Evolutionary conservation across 2,888 invertebrate species (phyloP), one percentile per base, ranked within the genome.

Genomic region (Hypomecis punctinalis): DNA sequence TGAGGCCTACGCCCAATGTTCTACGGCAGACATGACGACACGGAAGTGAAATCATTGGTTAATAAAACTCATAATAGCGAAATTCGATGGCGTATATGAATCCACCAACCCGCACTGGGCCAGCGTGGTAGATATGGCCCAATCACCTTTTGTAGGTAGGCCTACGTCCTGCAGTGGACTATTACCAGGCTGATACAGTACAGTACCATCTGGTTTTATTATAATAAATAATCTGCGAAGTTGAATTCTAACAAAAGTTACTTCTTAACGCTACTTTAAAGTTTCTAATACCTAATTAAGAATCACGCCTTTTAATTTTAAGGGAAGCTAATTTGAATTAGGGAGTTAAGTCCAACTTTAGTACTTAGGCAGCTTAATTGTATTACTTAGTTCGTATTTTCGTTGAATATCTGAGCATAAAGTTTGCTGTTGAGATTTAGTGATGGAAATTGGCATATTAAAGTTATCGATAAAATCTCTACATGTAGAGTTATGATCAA

Each of bases 281-380:
- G 35, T 63, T 63, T 48, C 40, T 63, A 54, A 63, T 54, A 59
- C 63, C 56, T 55, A 57, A 64, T 55, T 64, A 64, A 60, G 55
- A 61, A 57, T 65, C 65, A 57, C 61, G 65, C 60, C 65, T 61
- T 65, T 55, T 60, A 52, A 61, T 61, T 65, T 65, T 39, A 57
- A 45, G 61, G 61, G 61, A 61, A 57, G 61, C 65, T 65, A 65
- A 65, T 65, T 61, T 61, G 65, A 65, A 65, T 65, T 61, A 65
- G 57, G 13, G 53, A 57, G 65, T 61, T 39, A 57, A 60, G 61
- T 61, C 61, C 57, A 65, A 61, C 57, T 65, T 65, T 61, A 57
- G 65, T 65, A 65, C 65, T 65, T 65, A 65, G 55, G 53, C 65
- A 48, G 57, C 53, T 65, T 65, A 57, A 61, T 65, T 61, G 65